Evolutionary conservation across 2,888 invertebrate species (phyloP).

Genomic region (Nymphalis c-album): DNA sequence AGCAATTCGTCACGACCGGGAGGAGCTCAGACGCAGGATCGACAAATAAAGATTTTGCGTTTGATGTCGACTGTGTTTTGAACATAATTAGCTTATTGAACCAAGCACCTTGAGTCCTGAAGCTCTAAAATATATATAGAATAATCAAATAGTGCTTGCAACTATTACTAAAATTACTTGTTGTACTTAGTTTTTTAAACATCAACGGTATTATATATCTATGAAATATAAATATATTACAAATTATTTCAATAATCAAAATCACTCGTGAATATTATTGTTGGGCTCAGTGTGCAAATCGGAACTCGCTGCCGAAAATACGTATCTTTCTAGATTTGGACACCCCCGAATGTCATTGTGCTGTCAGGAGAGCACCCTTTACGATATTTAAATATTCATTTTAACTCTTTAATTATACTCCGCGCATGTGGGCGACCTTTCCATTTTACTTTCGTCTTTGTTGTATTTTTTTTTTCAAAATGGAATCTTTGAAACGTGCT

Average conservation of each 20-base stretch:
- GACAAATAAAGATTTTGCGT: too few species aligned
- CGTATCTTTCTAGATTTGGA: constrained; percentile 73
- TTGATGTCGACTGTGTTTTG: too few species aligned
- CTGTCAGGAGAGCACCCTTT: constrained; percentile 64
- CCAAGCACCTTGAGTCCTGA: too few species aligned
- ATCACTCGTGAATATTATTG: constrained; percentile 4
- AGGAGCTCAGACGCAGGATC: too few species aligned
- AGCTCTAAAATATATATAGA: too few species aligned
- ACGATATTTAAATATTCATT: constrained; percentile 79
- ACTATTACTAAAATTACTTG: too few species aligned
- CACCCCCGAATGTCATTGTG: constrained; percentile 75
- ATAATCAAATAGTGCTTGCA: too few species aligned
- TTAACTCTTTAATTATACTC: constrained; percentile 77
- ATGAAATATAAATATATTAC: neutral
- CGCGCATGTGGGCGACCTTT: constrained; percentile 70
- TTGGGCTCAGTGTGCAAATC: constrained; percentile 52
- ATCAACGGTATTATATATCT: too few species aligned
- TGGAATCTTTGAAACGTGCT: constrained; percentile 48
- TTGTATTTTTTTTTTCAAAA: constrained; percentile 40
- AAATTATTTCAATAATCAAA: neutral
- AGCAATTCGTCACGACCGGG: too few species aligned
- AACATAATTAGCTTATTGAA: too few species aligned
- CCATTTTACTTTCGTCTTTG: constrained; percentile 59
- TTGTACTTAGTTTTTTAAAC: too few species aligned
- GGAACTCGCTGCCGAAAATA: constrained; percentile 71